Evolutionary conservation across 2,888 invertebrate species (phyloP), one percentile per base, ranked within the genome.

Genomic region (Rhabditoides inermis): DNA sequence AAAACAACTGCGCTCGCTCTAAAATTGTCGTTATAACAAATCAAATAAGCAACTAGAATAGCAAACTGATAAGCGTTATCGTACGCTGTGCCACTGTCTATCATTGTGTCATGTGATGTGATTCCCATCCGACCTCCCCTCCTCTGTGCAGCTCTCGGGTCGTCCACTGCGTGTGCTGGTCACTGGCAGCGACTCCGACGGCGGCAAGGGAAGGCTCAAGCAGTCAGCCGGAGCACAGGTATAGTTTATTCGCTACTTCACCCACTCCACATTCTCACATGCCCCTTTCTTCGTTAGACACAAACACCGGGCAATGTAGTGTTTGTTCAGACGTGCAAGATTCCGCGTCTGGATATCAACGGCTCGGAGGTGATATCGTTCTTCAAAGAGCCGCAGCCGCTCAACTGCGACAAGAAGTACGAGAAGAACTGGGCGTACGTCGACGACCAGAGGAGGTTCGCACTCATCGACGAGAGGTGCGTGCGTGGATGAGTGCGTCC

Each of bases 281-380:
- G n/a, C n/a, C n/a, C n/a, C n/a, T n/a, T n/a, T n/a, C n/a, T n/a
- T n/a, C n/a, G n/a, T n/a, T 28, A 35, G 23, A 10, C 7, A 26
- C 36, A 44, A 30, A 22, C 35, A 15, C 20, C 39, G 3, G 40
- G 35, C 25, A 25, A 56, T 27, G 32, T 28, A 5, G 39, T 47
- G 7, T 25, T 44, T 45, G 46, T 53, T 26, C 55, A 64, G 55
- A 50, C 59, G 18, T 73, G 73, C 57, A 60, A 61, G 36, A 72
- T 73, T 45, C 73, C 73, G 6, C 68, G 69, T 27, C 42, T 73
- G 26, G 67, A 73, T 30, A 61, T 63, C 40, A 68, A 73, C 49
- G 63, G 62, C 18, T 55, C 57, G 6, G 72, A 73, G 41, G 66
- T 73, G 5, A 60, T 62, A 32, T 27, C 60, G n/a, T 72, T 71